Percentiles rank a stretch among this genome's conserved stretches.
Evolutionary conservation across 2,888 invertebrate species (phyloP).

Genomic region (Pheosia tremula): DNA sequence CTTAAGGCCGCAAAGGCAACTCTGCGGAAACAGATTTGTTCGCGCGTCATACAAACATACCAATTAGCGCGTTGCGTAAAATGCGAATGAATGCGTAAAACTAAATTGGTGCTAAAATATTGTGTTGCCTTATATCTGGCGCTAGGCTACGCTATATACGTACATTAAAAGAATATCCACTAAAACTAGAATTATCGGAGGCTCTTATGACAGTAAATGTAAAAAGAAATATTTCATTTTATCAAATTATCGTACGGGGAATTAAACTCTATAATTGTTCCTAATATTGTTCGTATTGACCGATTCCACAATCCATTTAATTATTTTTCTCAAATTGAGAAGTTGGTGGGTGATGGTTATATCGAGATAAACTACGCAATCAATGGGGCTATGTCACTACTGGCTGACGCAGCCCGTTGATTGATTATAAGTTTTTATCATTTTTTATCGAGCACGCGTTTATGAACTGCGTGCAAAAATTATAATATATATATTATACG

Average conservation of each 20-base stretch:
- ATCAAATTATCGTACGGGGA: neutral
- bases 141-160: constrained; percentile 39
- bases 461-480: constrained; percentile 17
- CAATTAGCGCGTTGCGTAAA: constrained; percentile 15
- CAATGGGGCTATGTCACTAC: neutral
- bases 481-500: constrained; percentile 14
- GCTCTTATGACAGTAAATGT: neutral
- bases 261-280: constrained; percentile 9
- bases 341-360: constrained; percentile 13
- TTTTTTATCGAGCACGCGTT: constrained; percentile 20
- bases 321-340: constrained; percentile 37
- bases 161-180: neutral
- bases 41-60: neutral
- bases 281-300: constrained; percentile 15
- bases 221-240: neutral
- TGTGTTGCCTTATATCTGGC: constrained; percentile 50
- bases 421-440: constrained; percentile 18
- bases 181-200: neutral
- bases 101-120: constrained; percentile 48
- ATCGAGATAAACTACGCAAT: constrained; percentile 10
- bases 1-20: neutral
- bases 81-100: constrained; percentile 26
- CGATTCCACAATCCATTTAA: neutral
- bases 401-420: constrained; percentile 16
- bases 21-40: too few relatives aligned